phyloP scores from a whole-genome alignment of 2,797 vertebrate species.

The Ceryle rudis region DNA sequence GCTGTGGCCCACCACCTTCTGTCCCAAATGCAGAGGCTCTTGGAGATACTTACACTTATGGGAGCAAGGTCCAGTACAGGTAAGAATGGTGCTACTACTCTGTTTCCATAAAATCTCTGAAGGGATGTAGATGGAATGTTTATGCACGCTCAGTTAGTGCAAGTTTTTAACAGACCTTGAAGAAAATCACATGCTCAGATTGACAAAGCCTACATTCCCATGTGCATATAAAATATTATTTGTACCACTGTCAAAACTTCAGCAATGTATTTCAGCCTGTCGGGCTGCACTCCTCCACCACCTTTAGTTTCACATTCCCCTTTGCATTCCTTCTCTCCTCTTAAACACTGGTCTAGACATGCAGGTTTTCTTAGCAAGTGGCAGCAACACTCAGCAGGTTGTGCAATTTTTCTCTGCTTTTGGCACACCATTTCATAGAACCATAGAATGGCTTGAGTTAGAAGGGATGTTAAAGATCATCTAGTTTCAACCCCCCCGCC shows the following conservation, averaged over 20 bases:
- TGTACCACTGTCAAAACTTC: not conserved
- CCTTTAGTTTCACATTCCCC: not conserved
- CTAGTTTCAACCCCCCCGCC: no score
- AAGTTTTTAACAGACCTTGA: not conserved
- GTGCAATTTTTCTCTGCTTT: not conserved
- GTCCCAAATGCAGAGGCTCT: constrained; percentile 82
- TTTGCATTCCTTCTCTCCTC: not conserved
- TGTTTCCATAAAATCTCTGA: not conserved
- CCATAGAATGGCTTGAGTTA: no score
- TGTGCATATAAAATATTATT: not conserved
- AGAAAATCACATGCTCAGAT: not conserved
- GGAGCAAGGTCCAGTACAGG: constrained; percentile 90
- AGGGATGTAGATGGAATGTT: not conserved
- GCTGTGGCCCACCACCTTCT: constrained; percentile 88
- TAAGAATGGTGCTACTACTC: constrained; percentile 72
- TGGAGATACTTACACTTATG: constrained; percentile 84
- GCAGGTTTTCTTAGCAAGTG: not conserved
- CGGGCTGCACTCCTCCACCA: not conserved
- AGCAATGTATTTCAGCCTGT: not conserved
- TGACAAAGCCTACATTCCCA: not conserved
- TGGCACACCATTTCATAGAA: not conserved
- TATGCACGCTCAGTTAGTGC: not conserved
- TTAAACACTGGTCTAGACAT: not conserved
- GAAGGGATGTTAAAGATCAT: no score
- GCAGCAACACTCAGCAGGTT: not conserved